phyloP scores from a whole-genome alignment of 1,140 invertebrate genomes.

The Idris sp. region DNA sequence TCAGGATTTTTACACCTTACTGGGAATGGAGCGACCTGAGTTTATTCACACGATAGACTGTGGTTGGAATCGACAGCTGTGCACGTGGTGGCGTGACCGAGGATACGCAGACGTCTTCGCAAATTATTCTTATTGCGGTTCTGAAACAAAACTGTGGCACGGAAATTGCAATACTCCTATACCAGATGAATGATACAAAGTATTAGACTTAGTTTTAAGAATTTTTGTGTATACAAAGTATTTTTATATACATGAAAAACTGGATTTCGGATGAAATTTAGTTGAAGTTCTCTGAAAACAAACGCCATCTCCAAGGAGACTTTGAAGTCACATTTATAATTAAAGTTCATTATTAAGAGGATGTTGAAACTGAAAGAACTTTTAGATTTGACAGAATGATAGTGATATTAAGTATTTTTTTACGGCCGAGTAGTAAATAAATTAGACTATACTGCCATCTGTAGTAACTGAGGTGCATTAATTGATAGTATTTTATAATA shows the following conservation, averaged over 20 bases:
- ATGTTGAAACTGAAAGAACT: too few species aligned
- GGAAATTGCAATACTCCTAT: slow-evolving; percentile 91
- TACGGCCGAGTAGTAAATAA: not conserved
- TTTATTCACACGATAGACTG: slow-evolving; percentile 88
- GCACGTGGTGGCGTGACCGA: slow-evolving; percentile 90
- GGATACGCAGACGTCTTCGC: slow-evolving; percentile 88
- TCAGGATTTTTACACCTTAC: slow-evolving; percentile 91
- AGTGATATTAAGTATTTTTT: too few species aligned
- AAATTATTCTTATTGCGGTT: slow-evolving; percentile 86
- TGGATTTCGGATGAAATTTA: too few species aligned
- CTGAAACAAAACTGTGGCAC: slow-evolving; percentile 87
- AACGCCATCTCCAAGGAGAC: too few species aligned
- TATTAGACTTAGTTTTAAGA: not conserved
- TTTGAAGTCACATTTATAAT: too few species aligned
- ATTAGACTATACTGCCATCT: slow-evolving; percentile 1
- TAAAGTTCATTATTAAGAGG: too few species aligned
- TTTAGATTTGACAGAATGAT: too few species aligned
- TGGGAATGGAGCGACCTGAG: slow-evolving; percentile 85
- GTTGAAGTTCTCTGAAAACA: too few species aligned
- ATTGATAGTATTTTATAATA: slow-evolving; percentile 12
- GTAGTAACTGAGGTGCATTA: slow-evolving; percentile 8
- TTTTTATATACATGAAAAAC: too few species aligned
- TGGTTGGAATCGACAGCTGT: slow-evolving; percentile 90
- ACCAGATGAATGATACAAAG: slow-evolving; percentile 74
- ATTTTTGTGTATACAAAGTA: too few species aligned